Percentiles rank a stretch among this genome's conserved stretches.
phyloP scores from a whole-genome alignment of 2,888 invertebrate genomes.

The Limnephilus auricula region DNA sequence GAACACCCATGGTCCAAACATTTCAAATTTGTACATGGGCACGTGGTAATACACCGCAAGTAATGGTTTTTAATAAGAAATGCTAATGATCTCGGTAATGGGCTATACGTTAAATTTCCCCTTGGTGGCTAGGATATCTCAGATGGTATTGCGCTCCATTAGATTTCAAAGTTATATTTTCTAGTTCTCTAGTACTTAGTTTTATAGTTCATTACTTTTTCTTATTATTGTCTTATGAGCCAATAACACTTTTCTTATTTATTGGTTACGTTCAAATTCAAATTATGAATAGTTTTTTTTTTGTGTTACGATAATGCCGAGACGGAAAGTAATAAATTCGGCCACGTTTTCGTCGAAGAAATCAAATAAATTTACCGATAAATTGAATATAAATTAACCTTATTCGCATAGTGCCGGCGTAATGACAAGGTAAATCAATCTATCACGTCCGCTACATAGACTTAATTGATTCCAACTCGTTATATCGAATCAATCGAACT shows the following conservation, averaged over 20 bases:
- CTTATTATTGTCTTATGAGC: background rate
- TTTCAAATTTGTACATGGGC: background rate
- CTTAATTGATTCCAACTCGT: slow-evolving; percentile 8
- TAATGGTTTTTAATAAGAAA: background rate
- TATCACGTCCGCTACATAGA: background rate
- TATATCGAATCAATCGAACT: background rate
- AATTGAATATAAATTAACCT: background rate
- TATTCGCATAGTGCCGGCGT: background rate
- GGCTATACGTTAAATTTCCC: background rate
- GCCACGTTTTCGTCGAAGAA: background rate
- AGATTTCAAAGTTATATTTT: background rate
- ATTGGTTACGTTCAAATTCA: background rate
- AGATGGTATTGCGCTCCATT: background rate
- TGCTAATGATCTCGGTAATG: background rate
- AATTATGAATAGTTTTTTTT: background rate
- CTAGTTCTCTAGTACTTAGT: no score
- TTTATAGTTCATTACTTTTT: background rate
- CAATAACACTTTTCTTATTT: background rate
- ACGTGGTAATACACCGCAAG: background rate
- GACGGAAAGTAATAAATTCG: background rate
- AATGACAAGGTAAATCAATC: slow-evolving; percentile 10
- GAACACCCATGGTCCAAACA: background rate
- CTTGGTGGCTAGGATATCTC: background rate
- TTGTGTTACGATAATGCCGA: background rate
- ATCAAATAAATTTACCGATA: background rate